phyloP scores from a whole-genome alignment of 2,113 vertebrate genomes.

The Felis chaus region DNA sequence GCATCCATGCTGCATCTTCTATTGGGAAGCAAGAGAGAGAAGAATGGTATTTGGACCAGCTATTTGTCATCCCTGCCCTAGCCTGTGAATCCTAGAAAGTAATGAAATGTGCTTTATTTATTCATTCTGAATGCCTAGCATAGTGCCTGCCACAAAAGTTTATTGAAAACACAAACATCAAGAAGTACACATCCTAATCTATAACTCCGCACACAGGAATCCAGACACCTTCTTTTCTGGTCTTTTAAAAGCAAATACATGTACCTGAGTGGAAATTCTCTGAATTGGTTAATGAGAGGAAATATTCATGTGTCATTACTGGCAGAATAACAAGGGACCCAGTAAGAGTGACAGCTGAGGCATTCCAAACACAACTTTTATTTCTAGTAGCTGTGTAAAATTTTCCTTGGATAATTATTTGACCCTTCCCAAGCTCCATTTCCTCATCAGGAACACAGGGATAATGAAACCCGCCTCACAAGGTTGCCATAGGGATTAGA shows the following conservation, averaged over 20 bases:
- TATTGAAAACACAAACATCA: not conserved
- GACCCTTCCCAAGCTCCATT: slow-evolving; percentile 61
- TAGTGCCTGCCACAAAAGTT: not conserved
- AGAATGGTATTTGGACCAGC: not conserved
- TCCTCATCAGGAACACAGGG: slow-evolving; percentile 52
- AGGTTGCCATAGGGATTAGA: slow-evolving; percentile 59
- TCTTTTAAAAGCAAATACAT: not conserved
- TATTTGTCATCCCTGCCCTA: not conserved
- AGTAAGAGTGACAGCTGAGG: not conserved
- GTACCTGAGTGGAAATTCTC: not conserved
- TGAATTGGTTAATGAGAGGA: not conserved
- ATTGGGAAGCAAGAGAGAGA: not conserved
- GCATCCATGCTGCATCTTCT: not conserved
- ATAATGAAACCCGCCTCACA: slow-evolving; percentile 65
- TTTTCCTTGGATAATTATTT: slow-evolving; percentile 46
- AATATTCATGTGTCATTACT: not conserved
- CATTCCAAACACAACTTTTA: not conserved
- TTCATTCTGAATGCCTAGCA: not conserved
- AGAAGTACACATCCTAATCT: not conserved
- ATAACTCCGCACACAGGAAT: not conserved
- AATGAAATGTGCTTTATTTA: not conserved
- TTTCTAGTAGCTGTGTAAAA: not conserved
- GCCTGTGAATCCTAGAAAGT: not conserved
- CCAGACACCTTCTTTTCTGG: not conserved
- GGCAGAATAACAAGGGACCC: not conserved